A percentile compares a stretch with the other conserved stretches of the same genome.
Conservation (phyloP, 2,888 invertebrate species). For the Dryocosmus kuriphilus region DNA sequence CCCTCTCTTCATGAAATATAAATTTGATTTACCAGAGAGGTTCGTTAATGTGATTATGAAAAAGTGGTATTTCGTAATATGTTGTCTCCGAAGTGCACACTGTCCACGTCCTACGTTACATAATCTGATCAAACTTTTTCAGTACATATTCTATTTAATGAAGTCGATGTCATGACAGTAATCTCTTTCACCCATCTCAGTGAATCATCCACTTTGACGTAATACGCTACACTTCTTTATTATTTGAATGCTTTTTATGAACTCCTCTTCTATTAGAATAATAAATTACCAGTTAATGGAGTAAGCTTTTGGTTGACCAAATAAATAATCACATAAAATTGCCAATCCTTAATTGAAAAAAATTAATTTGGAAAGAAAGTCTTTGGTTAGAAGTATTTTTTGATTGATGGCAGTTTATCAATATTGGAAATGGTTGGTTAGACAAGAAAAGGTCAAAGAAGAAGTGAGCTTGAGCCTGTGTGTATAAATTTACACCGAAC, state of each 20-base stretch:
- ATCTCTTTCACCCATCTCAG: background rate
- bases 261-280: too few species aligned
- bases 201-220: background rate
- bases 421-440: background rate
- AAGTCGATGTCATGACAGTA: background rate
- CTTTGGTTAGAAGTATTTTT: background rate
- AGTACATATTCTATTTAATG: background rate
- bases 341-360: background rate
- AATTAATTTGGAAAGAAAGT: background rate
- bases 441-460: conserved; percentile 6
- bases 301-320: background rate
- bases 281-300: too few species aligned
- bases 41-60: background rate
- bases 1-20: background rate
- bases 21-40: conserved; percentile 1
- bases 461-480: conserved; percentile 22
- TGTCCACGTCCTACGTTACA: background rate
- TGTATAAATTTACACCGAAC: conserved; percentile 42
- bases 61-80: background rate
- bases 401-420: background rate
- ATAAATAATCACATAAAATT: background rate
- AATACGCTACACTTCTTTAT: background rate
- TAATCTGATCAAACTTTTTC: background rate
- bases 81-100: background rate
- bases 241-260: too few species aligned